Evolutionary conservation across 2,113 vertebrate genomes (phyloP).

Genomic region (Pampusana beccarii): DNA sequence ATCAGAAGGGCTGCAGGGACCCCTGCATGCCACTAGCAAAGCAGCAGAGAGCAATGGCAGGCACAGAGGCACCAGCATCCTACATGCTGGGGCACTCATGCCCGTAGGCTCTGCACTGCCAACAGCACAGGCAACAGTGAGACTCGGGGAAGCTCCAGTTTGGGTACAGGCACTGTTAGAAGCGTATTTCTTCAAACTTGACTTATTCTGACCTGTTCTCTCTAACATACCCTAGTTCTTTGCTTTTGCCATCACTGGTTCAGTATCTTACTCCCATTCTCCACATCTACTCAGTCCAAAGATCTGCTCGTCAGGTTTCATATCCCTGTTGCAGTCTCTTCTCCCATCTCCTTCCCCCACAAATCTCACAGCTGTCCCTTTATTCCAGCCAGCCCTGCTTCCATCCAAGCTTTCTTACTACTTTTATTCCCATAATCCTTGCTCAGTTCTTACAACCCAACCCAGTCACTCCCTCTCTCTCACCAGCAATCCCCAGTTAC

Average conservation of each 20-base stretch:
- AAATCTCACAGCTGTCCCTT: neutral
- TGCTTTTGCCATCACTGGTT: neutral
- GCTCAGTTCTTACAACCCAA: neutral
- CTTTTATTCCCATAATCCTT: neutral
- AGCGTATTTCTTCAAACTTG: neutral
- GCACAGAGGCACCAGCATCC: neutral
- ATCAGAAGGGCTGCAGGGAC: neutral
- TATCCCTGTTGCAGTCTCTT: neutral
- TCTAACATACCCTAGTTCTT: neutral
- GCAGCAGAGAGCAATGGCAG: neutral
- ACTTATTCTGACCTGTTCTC: neutral
- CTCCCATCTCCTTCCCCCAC: neutral
- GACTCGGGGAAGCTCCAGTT: neutral
- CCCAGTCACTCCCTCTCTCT: neutral
- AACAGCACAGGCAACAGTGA: neutral
- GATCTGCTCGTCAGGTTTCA: neutral
- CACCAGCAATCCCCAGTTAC: neutral
- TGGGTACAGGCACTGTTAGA: neutral
- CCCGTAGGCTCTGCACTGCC: neutral
- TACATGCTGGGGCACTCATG: neutral
- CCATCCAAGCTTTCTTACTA: neutral
- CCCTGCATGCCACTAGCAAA: neutral
- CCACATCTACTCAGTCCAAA: neutral
- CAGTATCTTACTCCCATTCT: neutral
- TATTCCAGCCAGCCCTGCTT: neutral